phyloP scores from a whole-genome alignment of 2,113 vertebrate species.

The Rhegmatorhina hoffmannsi region DNA sequence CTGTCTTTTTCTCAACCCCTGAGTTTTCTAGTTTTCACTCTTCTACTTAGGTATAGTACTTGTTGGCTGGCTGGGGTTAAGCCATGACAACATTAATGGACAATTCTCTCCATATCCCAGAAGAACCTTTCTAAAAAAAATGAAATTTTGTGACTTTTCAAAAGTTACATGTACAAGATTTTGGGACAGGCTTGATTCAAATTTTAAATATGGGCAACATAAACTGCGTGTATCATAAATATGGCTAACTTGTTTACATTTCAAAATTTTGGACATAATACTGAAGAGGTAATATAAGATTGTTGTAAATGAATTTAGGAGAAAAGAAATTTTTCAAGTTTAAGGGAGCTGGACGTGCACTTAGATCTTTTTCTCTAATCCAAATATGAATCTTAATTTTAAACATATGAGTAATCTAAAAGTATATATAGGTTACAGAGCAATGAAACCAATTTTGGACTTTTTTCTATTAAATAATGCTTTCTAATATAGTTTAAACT shows the following conservation, averaged over 20 bases:
- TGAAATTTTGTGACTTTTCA: neutral
- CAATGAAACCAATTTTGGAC: fast-evolving
- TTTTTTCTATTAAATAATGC: neutral
- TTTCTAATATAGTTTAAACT: neutral
- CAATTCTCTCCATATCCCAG: neutral
- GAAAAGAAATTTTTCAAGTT: neutral
- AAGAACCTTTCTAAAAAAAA: neutral
- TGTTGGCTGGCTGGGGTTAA: neutral
- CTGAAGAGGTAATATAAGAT: neutral
- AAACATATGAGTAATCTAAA: neutral
- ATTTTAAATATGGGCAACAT: neutral
- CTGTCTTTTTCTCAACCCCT: neutral
- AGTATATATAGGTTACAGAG: neutral
- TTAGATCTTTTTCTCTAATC: neutral
- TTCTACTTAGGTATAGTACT: neutral
- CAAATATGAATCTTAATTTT: neutral
- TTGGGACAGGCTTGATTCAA: neutral
- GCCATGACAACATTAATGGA: neutral
- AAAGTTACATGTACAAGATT: neutral
- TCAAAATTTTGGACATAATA: neutral
- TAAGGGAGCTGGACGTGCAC: neutral
- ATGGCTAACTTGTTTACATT: neutral
- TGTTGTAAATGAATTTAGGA: neutral
- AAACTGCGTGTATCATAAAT: neutral
- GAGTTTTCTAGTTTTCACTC: neutral